Evolutionary conservation across 2,113 vertebrate species (phyloP).

Genomic region (Tautogolabrus adspersus): DNA sequence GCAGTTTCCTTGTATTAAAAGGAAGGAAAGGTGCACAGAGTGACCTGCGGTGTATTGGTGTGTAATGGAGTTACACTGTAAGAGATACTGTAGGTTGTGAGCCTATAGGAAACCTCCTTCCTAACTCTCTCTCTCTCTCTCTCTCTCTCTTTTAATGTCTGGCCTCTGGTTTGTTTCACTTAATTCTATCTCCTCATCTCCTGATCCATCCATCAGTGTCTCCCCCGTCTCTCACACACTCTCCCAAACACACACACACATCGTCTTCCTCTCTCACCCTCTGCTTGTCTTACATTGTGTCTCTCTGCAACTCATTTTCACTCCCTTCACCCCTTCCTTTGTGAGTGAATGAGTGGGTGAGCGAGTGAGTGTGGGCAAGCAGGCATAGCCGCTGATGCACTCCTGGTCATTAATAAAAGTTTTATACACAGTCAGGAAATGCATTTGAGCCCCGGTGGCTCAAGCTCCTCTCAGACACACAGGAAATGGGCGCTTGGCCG

Average conservation of each 20-base stretch:
- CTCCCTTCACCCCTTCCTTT: conserved; percentile 27
- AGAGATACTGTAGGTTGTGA: conserved; percentile 46
- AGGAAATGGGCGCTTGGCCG: conserved; percentile 86
- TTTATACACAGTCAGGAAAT: conserved; percentile 89
- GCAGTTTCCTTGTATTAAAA: not conserved
- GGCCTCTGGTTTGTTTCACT: conserved; percentile 71
- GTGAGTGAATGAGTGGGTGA: conserved; percentile 44
- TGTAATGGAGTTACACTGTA: conserved; percentile 56
- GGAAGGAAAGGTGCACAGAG: conserved; percentile 21
- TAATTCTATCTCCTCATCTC: conserved; percentile 69
- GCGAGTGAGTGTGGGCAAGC: conserved; percentile 52
- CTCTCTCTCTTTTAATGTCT: conserved; percentile 62
- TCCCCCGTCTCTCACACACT: conserved; percentile 42
- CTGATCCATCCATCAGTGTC: conserved; percentile 66
- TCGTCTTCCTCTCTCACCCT: conserved; percentile 37
- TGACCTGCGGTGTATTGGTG: conserved; percentile 24
- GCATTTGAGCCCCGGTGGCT: conserved; percentile 84
- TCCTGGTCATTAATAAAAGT: conserved; percentile 88
- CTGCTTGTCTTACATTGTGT: conserved; percentile 34
- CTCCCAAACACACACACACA: conserved; percentile 23
- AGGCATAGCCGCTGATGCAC: conserved; percentile 81
- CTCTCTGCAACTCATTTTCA: conserved; percentile 61
- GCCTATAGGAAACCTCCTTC: conserved; percentile 32
- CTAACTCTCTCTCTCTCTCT: not conserved
- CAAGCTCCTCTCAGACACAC: conserved; percentile 84